These are phyloP conservation scores for Vombatus ursinus DNA, from an alignment of 2,113 vertebrate genomes.

Conservation along the genomic window DNA sequence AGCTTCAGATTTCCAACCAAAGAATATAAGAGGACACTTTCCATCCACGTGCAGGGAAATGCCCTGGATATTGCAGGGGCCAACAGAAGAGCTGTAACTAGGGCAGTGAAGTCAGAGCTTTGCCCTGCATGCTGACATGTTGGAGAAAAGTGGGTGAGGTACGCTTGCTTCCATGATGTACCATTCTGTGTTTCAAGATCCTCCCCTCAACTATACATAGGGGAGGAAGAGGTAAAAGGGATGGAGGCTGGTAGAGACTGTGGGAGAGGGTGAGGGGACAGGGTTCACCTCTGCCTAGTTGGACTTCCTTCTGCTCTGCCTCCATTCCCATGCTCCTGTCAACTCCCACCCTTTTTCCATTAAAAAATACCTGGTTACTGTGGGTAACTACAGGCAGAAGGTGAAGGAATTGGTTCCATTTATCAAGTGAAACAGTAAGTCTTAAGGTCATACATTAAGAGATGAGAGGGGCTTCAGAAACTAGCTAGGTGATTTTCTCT, in stretches of 20 bases:
- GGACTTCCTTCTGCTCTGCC: neutral
- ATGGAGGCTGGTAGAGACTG: neutral
- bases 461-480: neutral
- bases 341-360: neutral
- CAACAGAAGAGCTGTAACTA: neutral
- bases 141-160: neutral
- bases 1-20: constrained; percentile 20
- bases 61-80: neutral
- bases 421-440: neutral
- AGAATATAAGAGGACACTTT: neutral
- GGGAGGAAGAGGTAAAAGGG: neutral
- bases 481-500: neutral
- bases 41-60: constrained; percentile 3
- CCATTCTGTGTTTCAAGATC: neutral
- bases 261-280: neutral
- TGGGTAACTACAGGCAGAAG: neutral
- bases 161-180: neutral
- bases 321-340: neutral
- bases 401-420: neutral
- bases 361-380: neutral
- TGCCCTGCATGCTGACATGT: neutral
- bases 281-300: neutral
- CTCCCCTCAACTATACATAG: neutral
- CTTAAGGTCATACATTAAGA: neutral
- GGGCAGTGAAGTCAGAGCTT: neutral